Evolutionary conservation across 2,888 invertebrate species (phyloP), one percentile per base, ranked within the genome.

Genomic region (Zygothrica quintamaculata): DNA sequence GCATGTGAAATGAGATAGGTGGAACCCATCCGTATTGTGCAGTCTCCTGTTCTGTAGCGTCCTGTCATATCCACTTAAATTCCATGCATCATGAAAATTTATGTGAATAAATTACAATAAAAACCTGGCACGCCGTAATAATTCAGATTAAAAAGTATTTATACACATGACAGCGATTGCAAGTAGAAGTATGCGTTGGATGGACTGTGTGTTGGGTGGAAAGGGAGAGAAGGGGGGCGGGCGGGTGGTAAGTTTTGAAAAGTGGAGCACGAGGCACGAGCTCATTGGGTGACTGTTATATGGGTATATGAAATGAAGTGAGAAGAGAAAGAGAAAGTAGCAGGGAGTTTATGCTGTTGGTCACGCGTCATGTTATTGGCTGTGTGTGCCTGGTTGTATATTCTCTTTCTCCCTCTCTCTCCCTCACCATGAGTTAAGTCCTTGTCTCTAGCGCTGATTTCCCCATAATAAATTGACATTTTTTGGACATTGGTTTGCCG

Each of bases 121-220:
- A 66, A 69, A 60, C 59, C 59, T 64, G 72, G 36, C 58, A 64
- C 55, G 52, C 59, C 65, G 81, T 73, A 77, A 77, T 77, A 80
- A 77, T 77, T 77, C 81, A 77, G 77, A 77, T 77, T 80, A 80
- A 77, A 77, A 77, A 73, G 77, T 80, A 80, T 77, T 73, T 69
- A 73, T 77, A 69, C 77, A 77, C 65, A 73, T 61, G 65, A 69
- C 69, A 80, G 58, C 33, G 42, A 52, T 47, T 25, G 46, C 33
- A 44, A 16, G 16, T 5, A 25, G 12, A 4, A 13, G 39, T 9
- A 39, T n/a, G n/a, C n/a, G n/a, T n/a, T n/a, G n/a, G n/a, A n/a
- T n/a, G n/a, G n/a, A n/a, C n/a, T n/a, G n/a, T n/a, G n/a, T n/a
- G n/a, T n/a, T n/a, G n/a, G n/a, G n/a, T n/a, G n/a, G n/a, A n/a